Percentiles rank a stretch among this genome's conserved stretches.
phyloP scores from a whole-genome alignment of 2,113 vertebrate genomes.

The Atrichornis clamosus region DNA sequence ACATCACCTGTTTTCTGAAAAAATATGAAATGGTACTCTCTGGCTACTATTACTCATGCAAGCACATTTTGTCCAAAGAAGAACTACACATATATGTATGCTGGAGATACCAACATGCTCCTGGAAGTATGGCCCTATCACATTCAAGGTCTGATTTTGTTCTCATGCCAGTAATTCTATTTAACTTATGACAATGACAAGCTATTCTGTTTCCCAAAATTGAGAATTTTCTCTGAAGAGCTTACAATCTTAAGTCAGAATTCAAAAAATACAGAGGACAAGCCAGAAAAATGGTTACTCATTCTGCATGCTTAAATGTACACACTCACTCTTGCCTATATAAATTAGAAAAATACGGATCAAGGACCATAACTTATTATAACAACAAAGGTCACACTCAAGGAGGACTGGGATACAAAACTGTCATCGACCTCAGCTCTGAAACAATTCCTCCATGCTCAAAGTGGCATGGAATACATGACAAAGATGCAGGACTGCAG shows the following conservation, averaged over 20 bases:
- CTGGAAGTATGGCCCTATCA: not conserved
- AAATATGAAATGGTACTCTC: not conserved
- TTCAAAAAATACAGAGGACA: not conserved
- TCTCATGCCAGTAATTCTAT: not conserved
- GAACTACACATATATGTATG: accelerated
- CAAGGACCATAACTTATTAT: not conserved
- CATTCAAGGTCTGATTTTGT: not conserved
- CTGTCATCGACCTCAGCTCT: not conserved
- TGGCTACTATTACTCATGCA: not conserved
- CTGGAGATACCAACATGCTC: not conserved
- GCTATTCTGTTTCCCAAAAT: not conserved
- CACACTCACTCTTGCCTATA: not conserved
- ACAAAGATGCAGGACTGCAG: not conserved
- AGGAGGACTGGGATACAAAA: not conserved
- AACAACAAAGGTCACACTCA: not conserved
- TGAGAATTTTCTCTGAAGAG: not conserved
- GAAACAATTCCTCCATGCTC: not conserved
- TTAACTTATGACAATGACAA: not conserved
- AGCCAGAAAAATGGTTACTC: not conserved
- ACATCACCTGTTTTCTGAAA: not conserved
- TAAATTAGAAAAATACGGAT: not conserved
- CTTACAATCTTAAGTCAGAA: not conserved
- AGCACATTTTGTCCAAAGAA: not conserved
- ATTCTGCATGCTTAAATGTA: not conserved
- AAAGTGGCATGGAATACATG: not conserved